Evolutionary conservation across 1,140 invertebrate genomes (phyloP), one percentile per base, ranked within the genome.

Genomic region (Leptopilina clavipes): DNA sequence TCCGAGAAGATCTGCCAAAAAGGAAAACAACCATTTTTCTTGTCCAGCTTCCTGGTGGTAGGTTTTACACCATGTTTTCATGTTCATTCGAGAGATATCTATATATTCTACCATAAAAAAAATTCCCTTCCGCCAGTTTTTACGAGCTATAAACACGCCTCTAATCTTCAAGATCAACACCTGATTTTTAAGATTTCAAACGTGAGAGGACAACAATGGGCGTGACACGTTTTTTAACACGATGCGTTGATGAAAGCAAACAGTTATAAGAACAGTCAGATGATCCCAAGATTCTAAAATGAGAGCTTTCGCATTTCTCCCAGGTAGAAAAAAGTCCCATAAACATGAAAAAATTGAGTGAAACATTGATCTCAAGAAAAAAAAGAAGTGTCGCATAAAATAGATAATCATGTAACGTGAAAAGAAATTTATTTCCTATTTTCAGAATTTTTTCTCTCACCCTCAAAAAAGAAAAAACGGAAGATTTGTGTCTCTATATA

Each of bases 1-100:
- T n/a, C 22, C 3, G 11, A 65, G 11, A 65, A n/a, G 25, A 65
- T 31, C 22, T 65, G 59, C 11, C 25, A 14, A 65, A 65, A 65
- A 65, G 9, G 37, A 40, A 40, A 65, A 22, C 59, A 22, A 65
- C 14, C 25, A 65, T 31, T 31, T 65, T 31, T 65, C 59, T 37
- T 65, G 19, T 65, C 19, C 22, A 65, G 59, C 59, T 65, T 65
- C 59, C 59, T 65, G 59, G 59, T 65, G 59, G 59, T 31, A 31
- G 59, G 59, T 65, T 31, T n/a, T 65, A 65, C 59, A 65, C 25
- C 59, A 22, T 65, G 59, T 65, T 65, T 65, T 65, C 59, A n/a
- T 65, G 12, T 65, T 31, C 59, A 31, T 40, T 3, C 9, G 9
- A 8, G 7, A 31, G 25, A 31, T 31, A 65, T 22, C 10, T 65